These are phyloP conservation scores for Eudasyphora cyanicolor DNA, from an alignment of 2,888 invertebrate species.

Conservation along the genomic window DNA sequence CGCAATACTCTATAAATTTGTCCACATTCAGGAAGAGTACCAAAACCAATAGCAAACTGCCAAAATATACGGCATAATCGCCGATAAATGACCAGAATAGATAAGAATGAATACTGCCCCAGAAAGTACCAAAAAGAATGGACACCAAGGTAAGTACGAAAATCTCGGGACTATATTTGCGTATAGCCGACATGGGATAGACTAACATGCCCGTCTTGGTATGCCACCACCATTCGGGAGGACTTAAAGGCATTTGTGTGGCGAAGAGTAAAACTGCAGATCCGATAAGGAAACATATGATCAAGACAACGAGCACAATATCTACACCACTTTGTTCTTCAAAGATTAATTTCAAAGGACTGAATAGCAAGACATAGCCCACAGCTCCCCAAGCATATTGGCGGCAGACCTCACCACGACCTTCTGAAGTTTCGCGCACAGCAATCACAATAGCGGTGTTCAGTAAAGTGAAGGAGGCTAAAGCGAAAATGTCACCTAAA, in stretches of 20 bases:
- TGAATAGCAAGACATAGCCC: constrained; percentile 85
- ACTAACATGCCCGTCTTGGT: constrained; percentile 88
- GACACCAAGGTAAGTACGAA: constrained; percentile 86
- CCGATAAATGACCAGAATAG: constrained; percentile 84
- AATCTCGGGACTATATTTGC: constrained; percentile 88
- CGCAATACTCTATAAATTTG: constrained; percentile 90
- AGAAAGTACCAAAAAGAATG: constrained; percentile 87
- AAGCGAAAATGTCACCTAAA: constrained; percentile 88
- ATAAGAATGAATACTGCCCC: constrained; percentile 90
- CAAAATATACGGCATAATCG: constrained; percentile 69
- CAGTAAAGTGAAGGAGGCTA: constrained; percentile 86
- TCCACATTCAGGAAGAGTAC: constrained; percentile 85
- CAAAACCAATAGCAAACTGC: constrained; percentile 73
- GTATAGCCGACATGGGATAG: constrained; percentile 89
- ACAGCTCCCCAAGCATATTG: constrained; percentile 89
- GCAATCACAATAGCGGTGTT: constrained; percentile 90
- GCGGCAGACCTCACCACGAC: constrained; percentile 89
- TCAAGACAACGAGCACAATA: constrained; percentile 73
- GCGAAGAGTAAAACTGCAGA: constrained; percentile 82
- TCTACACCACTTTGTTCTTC: constrained; percentile 73
- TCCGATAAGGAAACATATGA: constrained; percentile 83
- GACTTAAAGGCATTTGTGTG: constrained; percentile 87
- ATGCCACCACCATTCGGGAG: constrained; percentile 94
- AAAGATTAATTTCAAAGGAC: constrained; percentile 81
- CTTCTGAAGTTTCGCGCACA: constrained; percentile 89